Percentiles rank a stretch among this genome's conserved stretches.
Evolutionary conservation across 2,888 invertebrate genomes (phyloP).

Genomic region (Orchesella flavescens): DNA sequence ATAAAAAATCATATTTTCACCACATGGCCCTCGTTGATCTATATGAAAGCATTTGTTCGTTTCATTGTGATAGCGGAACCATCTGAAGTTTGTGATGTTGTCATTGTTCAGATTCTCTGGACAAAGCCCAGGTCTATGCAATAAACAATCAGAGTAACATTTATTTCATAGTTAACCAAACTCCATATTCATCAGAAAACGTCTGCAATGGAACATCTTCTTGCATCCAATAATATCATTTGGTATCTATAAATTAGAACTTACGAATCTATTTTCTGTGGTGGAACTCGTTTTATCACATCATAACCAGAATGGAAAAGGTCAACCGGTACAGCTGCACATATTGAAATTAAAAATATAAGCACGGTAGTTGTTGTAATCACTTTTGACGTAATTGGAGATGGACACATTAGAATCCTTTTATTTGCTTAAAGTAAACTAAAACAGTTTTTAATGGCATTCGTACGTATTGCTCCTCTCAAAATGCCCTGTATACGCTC

Average conservation of each 20-base stretch:
- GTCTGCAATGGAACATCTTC: no score
- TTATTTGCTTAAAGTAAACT: no score
- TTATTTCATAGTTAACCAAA: no score
- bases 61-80: conserved; percentile 68
- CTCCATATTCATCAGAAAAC: no score
- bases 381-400: not conserved
- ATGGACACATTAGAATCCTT: conserved; percentile 34
- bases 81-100: conserved; percentile 60
- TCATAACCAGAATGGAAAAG: conserved; percentile 55
- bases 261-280: conserved; percentile 35
- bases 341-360: conserved; percentile 12
- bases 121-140: conserved; percentile 57
- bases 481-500: no score
- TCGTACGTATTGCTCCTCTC: no score
- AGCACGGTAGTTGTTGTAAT: not conserved
- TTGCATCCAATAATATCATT: no score
- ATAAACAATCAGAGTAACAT: not conserved
- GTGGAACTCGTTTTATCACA: conserved; percentile 47
- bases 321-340: conserved; percentile 59
- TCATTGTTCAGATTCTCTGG: conserved; percentile 65
- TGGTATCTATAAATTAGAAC: not conserved
- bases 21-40: conserved; percentile 70
- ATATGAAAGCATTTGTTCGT: conserved; percentile 68
- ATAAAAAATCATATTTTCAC: conserved; percentile 68
- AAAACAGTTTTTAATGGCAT: no score